These are phyloP conservation scores for Sturnus vulgaris DNA, from an alignment of 2,113 vertebrate genomes.

Conservation along the genomic window DNA sequence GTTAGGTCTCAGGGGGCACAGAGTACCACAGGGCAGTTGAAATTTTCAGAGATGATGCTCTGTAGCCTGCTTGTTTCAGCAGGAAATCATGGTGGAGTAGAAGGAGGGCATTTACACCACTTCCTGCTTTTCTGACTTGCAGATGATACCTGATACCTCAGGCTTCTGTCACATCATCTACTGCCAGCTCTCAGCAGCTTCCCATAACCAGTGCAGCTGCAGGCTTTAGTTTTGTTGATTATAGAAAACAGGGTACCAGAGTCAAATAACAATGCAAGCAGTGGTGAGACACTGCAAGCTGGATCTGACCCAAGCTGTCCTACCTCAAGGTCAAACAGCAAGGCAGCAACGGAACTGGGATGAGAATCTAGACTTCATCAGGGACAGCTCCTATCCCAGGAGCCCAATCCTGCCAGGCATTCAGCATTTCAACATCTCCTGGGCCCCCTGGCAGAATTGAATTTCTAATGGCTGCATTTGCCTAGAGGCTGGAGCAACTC, in stretches of 20 bases:
- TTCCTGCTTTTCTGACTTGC: slow-evolving; percentile 24
- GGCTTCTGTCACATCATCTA: neutral
- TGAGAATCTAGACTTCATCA: neutral
- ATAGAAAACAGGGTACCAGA: slow-evolving; percentile 11
- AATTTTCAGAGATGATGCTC: neutral
- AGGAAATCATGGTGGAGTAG: neutral
- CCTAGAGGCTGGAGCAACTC: neutral
- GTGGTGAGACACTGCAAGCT: neutral
- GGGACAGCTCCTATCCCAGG: neutral
- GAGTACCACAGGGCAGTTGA: neutral
- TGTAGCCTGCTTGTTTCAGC: neutral
- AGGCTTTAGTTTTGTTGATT: neutral
- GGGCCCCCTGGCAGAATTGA: neutral
- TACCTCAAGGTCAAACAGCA: slow-evolving; percentile 44
- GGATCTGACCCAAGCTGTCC: neutral
- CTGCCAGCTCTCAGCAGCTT: slow-evolving; percentile 36
- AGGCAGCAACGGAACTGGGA: neutral
- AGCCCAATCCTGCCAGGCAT: neutral
- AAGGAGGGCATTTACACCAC: neutral
- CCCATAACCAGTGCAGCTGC: neutral
- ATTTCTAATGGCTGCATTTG: neutral
- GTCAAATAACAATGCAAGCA: slow-evolving; percentile 16
- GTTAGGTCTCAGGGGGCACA: neutral
- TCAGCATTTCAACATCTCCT: neutral
- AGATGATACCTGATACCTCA: slow-evolving; percentile 8